Percentiles rank a stretch among this genome's conserved stretches.
These are phyloP conservation scores for Cephus cinctus DNA, from an alignment of 1,140 invertebrate species.

Conservation along the genomic window DNA sequence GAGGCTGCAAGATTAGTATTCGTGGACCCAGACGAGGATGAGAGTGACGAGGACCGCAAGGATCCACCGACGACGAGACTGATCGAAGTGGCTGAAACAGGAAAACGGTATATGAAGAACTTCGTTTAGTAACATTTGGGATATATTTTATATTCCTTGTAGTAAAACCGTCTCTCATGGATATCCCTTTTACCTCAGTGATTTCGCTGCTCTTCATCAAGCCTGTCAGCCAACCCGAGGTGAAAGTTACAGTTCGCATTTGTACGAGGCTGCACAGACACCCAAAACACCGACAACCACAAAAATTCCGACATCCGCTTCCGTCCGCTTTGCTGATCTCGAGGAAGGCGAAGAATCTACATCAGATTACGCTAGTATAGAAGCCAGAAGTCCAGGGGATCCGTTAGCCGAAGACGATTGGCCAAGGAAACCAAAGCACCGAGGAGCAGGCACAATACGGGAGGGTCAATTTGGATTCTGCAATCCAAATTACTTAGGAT, in stretches of 20 bases:
- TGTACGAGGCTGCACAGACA: conserved; percentile 59
- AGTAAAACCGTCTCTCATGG: no score
- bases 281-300: conserved; percentile 61
- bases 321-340: conserved; percentile 62
- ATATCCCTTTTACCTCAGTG: conserved; percentile 38
- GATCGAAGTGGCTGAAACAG: conserved; percentile 51
- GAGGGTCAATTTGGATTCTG: conserved; percentile 65
- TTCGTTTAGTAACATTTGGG: no score
- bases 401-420: conserved; percentile 56
- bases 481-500: conserved; percentile 73
- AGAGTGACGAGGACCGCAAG: conserved; percentile 55
- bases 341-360: conserved; percentile 69
- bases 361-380: conserved; percentile 76
- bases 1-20: conserved; percentile 71
- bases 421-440: conserved; percentile 49
- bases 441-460: conserved; percentile 44
- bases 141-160: no score
- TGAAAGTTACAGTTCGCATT: conserved; percentile 62
- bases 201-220: conserved; percentile 52
- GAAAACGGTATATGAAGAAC: conserved; percentile 33
- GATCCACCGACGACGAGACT: conserved; percentile 42
- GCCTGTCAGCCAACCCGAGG: conserved; percentile 56
- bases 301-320: conserved; percentile 65
- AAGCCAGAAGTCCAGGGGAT: conserved; percentile 58
- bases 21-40: conserved; percentile 69